These are phyloP conservation scores for Heliocidaris erythrogramma DNA, from an alignment of 35 echinoderm and acorn worm species.

Conservation along the genomic window DNA sequence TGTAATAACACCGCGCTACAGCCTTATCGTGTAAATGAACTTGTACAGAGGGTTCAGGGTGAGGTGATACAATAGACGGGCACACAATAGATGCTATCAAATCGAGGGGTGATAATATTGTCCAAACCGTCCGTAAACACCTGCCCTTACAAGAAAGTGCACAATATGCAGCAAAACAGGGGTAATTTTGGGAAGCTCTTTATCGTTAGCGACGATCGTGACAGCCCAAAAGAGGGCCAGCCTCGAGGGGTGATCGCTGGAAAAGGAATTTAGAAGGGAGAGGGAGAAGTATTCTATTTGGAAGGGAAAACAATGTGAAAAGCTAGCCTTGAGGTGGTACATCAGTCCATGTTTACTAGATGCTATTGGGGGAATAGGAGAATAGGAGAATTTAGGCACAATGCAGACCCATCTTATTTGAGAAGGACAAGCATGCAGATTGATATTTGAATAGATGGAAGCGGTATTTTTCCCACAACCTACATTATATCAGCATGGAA, in stretches of 20 bases:
- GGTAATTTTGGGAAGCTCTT: background rate
- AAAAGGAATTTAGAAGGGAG: background rate
- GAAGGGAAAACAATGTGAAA: background rate
- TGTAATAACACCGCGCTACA: background rate
- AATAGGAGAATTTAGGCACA: background rate
- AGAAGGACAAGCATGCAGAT: background rate
- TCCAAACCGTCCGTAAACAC: background rate
- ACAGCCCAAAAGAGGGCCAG: background rate
- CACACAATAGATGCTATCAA: background rate
- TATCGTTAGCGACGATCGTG: background rate
- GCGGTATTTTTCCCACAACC: background rate
- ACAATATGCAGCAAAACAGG: background rate
- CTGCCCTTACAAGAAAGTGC: background rate
- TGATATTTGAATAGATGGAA: background rate
- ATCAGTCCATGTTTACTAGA: background rate
- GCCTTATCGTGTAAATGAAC: conserved; percentile 9
- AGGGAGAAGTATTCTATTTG: background rate
- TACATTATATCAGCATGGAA: background rate
- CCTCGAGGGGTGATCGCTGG: background rate
- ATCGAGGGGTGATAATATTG: background rate
- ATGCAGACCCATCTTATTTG: background rate
- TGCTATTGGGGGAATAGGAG: background rate
- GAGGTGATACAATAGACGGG: background rate
- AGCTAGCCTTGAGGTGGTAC: background rate
- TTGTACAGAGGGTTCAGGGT: background rate